Percentiles rank a stretch among this genome's conserved stretches.
Conservation (phyloP, 2,888 invertebrate genomes). For the Andricus curvator region DNA sequence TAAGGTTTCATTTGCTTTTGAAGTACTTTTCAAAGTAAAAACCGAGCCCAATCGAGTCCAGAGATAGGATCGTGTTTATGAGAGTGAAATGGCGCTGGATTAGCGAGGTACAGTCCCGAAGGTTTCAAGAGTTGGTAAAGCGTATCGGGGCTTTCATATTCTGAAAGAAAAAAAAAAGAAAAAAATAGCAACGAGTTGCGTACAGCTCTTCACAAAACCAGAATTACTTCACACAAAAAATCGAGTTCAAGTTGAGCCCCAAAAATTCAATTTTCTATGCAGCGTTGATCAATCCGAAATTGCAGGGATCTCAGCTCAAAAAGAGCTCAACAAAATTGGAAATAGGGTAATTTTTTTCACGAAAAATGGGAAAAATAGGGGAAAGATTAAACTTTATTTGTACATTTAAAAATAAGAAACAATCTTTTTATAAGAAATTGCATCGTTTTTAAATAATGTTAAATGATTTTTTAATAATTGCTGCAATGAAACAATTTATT, state of each 20-base stretch:
- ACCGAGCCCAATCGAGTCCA: slow-evolving; percentile 18
- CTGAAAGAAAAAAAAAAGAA: neutral
- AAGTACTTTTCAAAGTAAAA: slow-evolving; percentile 6
- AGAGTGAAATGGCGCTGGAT: slow-evolving; percentile 30
- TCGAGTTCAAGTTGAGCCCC: neutral
- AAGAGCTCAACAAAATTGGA: too few species aligned
- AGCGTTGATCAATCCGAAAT: too few species aligned
- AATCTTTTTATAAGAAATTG: too few species aligned
- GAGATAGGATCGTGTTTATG: slow-evolving; percentile 31
- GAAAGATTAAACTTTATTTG: too few species aligned
- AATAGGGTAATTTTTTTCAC: too few species aligned
- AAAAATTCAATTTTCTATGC: neutral
- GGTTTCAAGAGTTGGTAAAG: slow-evolving; percentile 13
- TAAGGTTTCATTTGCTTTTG: slow-evolving; percentile 1
- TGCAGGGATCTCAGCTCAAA: too few species aligned
- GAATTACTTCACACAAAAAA: neutral
- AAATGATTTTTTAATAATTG: too few species aligned
- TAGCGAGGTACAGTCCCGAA: slow-evolving; percentile 15
- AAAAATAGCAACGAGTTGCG: slow-evolving; percentile 2
- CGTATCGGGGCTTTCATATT: slow-evolving; percentile 22
- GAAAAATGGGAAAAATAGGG: too few species aligned
- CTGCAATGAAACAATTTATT: too few species aligned
- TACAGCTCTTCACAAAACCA: neutral
- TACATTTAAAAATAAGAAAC: too few species aligned
- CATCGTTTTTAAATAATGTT: too few species aligned